phyloP scores from a whole-genome alignment of 1,140 invertebrate genomes.

The Antheraea pernyi region DNA sequence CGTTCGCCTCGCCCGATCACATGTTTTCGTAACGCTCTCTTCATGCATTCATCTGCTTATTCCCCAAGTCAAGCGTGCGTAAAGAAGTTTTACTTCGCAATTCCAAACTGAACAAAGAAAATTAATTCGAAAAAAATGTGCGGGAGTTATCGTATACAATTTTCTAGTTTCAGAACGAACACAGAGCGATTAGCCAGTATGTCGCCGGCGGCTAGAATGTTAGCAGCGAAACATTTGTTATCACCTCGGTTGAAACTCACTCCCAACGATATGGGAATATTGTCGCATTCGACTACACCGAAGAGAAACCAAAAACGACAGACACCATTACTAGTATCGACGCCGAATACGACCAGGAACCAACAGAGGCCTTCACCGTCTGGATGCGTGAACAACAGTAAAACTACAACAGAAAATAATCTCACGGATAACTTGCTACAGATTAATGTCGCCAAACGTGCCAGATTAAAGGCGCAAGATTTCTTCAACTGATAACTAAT shows the following conservation, averaged over 20 bases:
- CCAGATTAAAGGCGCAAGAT: conserved; percentile 82
- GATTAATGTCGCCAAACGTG: conserved; percentile 82
- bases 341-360: conserved; percentile 36
- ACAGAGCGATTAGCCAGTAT: conserved; percentile 92
- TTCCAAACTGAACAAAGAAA: no score
- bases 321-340: conserved; percentile 48
- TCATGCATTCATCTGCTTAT: no score
- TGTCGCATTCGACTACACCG: conserved; percentile 60
- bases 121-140: no score
- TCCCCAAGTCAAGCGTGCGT: no score
- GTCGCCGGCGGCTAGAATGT: conserved; percentile 94
- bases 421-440: conserved; percentile 89
- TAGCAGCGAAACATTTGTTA: conserved; percentile 82
- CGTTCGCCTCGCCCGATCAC: no score
- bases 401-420: conserved; percentile 47
- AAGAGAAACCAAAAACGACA: conserved; percentile 67
- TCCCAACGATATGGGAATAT: conserved; percentile 55
- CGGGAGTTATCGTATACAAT: no score
- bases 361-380: conserved; percentile 20
- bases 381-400: conserved; percentile 36
- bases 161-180: conserved; percentile 79
- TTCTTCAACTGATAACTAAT: conserved; percentile 72
- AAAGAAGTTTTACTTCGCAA: no score
- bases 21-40: no score
- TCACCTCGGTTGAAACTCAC: conserved; percentile 72